Evolutionary conservation across 2,888 invertebrate genomes (phyloP).

Genomic region (Eupithecia vulgata): DNA sequence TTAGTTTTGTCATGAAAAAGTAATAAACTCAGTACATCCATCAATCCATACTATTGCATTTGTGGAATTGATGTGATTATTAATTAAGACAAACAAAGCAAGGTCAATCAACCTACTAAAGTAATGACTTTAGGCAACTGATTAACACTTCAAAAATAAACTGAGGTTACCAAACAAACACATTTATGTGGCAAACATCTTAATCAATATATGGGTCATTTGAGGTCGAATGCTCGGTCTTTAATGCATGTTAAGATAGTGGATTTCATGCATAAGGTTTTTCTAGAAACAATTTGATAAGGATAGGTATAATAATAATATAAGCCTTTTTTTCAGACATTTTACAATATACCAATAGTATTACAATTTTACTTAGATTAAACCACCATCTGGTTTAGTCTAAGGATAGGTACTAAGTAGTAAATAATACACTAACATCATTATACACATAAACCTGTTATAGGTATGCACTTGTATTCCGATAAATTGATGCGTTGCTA

Average conservation of each 20-base stretch:
- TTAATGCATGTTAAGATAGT: not conserved
- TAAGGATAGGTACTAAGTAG: not conserved
- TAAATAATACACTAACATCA: not conserved
- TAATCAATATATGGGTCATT: conserved; percentile 21
- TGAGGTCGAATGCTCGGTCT: conserved; percentile 14
- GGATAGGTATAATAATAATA: too few relatives aligned
- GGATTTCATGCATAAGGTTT: not conserved
- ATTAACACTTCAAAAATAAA: not conserved
- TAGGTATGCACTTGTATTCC: too few relatives aligned
- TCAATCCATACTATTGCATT: not conserved
- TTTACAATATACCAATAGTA: too few relatives aligned
- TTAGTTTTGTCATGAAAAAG: not conserved
- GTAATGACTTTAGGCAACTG: not conserved
- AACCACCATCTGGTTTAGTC: too few relatives aligned
- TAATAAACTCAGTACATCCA: not conserved
- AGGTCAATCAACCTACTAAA: not conserved
- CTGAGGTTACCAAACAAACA: not conserved
- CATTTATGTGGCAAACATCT: conserved; percentile 13
- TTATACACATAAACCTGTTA: not conserved
- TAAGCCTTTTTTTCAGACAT: too few relatives aligned
- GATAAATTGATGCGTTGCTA: too few relatives aligned
- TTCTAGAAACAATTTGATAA: not conserved
- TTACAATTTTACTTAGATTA: too few relatives aligned
- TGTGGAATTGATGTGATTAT: not conserved
- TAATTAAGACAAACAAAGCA: not conserved